Conservation (phyloP, 2,888 invertebrate genomes). For the Acrocera orbiculus region DNA sequence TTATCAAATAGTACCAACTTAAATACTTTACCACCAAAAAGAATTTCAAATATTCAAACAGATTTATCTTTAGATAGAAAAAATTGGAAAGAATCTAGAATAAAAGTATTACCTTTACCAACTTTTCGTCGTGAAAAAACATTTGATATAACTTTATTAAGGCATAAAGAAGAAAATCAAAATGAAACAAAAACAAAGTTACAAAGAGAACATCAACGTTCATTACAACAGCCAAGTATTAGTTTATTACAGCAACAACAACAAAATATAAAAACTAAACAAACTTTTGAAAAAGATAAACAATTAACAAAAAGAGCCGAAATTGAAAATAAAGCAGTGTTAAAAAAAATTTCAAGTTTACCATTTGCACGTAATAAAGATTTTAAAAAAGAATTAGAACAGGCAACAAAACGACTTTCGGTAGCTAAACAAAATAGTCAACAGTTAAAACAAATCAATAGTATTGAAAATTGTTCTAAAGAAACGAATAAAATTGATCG, state of each 20-base stretch:
- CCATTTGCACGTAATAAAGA: too few species aligned
- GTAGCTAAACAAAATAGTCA: conserved; percentile 1
- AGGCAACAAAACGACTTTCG: conserved; percentile 10
- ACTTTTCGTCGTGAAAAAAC: conserved; percentile 11
- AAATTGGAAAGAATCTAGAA: conserved; percentile 4
- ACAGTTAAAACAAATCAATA: too few species aligned
- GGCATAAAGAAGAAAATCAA: conserved; percentile 4
- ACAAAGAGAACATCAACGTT: too few species aligned
- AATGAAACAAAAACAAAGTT: too few species aligned
- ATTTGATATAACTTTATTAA: conserved; percentile 9
- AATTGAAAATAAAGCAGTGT: conserved; percentile 1
- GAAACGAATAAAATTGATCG: background rate
- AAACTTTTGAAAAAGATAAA: background rate
- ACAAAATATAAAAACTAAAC: too few species aligned
- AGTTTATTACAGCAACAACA: too few species aligned
- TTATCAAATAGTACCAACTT: too few species aligned
- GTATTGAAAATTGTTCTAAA: too few species aligned
- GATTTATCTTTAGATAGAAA: background rate
- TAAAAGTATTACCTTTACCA: conserved; percentile 1
- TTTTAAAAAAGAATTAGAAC: conserved; percentile 11
- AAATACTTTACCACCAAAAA: too few species aligned
- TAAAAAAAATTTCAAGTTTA: conserved; percentile 10
- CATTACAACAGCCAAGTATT: too few species aligned
- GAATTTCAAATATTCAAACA: too few species aligned
- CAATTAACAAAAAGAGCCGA: background rate